phyloP scores from a whole-genome alignment of 2,888 invertebrate genomes.

The Autographa gamma region DNA sequence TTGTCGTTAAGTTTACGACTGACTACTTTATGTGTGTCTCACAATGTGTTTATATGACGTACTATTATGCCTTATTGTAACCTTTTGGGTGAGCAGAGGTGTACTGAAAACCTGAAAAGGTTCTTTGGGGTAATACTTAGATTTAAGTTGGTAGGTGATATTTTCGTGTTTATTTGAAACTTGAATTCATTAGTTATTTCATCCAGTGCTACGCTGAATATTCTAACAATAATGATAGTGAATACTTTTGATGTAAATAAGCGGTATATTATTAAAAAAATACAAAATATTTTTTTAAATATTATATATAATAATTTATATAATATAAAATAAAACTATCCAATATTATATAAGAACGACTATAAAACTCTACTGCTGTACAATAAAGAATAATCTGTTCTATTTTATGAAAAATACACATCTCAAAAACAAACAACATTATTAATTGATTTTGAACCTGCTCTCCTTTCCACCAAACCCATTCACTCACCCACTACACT shows the following conservation, averaged over 20 bases:
- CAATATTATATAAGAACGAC: too few relatives aligned
- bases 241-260: too few relatives aligned
- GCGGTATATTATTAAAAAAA: too few relatives aligned
- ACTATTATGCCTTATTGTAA: slow-evolving; percentile 47
- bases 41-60: slow-evolving; percentile 49
- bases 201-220: too few relatives aligned
- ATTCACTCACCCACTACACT: neutral
- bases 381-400: too few relatives aligned
- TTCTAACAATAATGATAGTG: too few relatives aligned
- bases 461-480: neutral
- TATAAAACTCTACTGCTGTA: too few relatives aligned
- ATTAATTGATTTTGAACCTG: neutral
- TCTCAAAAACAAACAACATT: neutral
- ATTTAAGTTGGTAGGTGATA: neutral
- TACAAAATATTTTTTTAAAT: too few relatives aligned
- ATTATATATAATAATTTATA: too few relatives aligned
- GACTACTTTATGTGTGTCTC: slow-evolving; percentile 32
- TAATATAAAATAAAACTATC: too few relatives aligned
- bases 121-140: slow-evolving; percentile 11
- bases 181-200: neutral
- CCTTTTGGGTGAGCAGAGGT: slow-evolving; percentile 30
- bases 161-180: neutral
- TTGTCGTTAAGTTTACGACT: slow-evolving; percentile 46
- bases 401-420: neutral
- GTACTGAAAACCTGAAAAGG: slow-evolving; percentile 20